These are phyloP conservation scores for Diaperis boleti DNA, from an alignment of 2,888 invertebrate genomes.

Conservation along the genomic window DNA sequence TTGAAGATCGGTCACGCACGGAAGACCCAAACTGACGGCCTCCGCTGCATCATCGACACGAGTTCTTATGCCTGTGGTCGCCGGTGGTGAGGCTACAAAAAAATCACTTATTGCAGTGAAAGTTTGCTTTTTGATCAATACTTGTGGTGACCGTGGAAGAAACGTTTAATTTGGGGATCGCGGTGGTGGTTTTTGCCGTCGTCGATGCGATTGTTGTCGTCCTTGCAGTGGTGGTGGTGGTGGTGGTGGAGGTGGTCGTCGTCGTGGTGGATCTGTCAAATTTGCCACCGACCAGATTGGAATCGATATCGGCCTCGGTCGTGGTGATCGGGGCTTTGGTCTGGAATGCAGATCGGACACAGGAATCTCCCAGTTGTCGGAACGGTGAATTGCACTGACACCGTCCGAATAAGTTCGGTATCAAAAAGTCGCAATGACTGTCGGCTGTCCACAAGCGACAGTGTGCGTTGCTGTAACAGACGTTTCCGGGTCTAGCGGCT, in stretches of 20 bases:
- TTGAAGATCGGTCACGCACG: constrained; percentile 81
- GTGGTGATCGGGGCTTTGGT: constrained; percentile 51
- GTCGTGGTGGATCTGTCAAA: constrained; percentile 50
- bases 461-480: constrained; percentile 91
- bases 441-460: constrained; percentile 86
- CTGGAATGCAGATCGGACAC: constrained; percentile 68
- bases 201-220: neutral
- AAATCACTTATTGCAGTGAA: constrained; percentile 48
- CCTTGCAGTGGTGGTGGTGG: constrained; percentile 37
- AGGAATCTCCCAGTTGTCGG: constrained; percentile 75
- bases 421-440: constrained; percentile 90
- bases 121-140: constrained; percentile 17
- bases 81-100: constrained; percentile 51
- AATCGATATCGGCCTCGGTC: constrained; percentile 50
- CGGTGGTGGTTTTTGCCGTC: constrained; percentile 43
- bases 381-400: constrained; percentile 83
- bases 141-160: constrained; percentile 16
- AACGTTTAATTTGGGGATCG: neutral
- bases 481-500: constrained; percentile 89
- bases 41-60: constrained; percentile 64
- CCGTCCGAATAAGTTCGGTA: constrained; percentile 89
- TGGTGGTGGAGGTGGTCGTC: constrained; percentile 36
- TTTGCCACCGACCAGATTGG: constrained; percentile 57
- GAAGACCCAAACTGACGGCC: constrained; percentile 80
- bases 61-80: constrained; percentile 59